These are phyloP conservation scores for Ptilonorhynchus violaceus DNA, from an alignment of 2,113 vertebrate genomes.

Conservation along the genomic window DNA sequence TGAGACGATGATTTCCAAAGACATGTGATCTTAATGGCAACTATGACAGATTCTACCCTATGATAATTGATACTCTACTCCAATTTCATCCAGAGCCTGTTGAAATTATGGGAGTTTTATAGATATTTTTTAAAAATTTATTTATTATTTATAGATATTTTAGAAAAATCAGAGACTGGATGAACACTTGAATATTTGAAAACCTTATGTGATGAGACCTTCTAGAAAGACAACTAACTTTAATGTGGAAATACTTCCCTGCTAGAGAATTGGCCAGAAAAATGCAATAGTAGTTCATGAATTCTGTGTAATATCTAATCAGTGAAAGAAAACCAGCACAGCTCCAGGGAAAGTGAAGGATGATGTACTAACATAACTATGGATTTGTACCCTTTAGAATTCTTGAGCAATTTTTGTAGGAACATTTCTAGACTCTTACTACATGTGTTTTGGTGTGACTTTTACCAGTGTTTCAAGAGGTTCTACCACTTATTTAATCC, in stretches of 20 bases:
- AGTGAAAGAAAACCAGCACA: neutral
- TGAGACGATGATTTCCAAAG: neutral
- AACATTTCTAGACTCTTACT: neutral
- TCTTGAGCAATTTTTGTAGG: neutral
- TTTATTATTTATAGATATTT: too few relatives aligned
- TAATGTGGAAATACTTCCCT: neutral
- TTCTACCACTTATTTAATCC: neutral
- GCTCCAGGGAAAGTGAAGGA: neutral
- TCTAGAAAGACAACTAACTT: neutral
- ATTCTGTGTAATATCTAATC: neutral
- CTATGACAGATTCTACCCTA: neutral
- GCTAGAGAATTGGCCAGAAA: neutral
- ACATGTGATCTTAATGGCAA: neutral
- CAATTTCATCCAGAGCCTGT: neutral
- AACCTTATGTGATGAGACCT: neutral
- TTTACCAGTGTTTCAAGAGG: neutral
- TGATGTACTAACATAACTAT: neutral
- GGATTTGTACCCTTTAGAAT: neutral
- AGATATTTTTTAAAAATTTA: too few relatives aligned
- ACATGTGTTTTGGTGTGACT: neutral
- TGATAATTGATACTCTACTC: neutral
- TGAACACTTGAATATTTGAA: neutral
- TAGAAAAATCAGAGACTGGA: neutral
- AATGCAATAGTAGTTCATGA: neutral
- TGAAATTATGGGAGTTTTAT: neutral